phyloP scores from a whole-genome alignment of 2,888 invertebrate genomes.

The Pilophorus perplexus region DNA sequence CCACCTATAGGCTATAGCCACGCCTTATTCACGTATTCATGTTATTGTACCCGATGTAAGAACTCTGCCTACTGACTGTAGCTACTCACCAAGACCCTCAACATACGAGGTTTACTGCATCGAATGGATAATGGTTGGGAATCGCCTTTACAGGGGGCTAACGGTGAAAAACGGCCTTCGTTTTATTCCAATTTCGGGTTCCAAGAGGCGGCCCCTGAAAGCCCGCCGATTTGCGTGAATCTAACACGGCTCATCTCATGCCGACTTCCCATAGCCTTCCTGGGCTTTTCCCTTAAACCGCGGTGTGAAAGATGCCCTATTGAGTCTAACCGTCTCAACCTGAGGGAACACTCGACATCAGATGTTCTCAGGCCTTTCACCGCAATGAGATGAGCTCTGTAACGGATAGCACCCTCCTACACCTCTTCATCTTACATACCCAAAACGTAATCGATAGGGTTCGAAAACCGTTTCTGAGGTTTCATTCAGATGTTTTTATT shows the following conservation, averaged over 20 bases:
- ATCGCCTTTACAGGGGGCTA: too few species aligned
- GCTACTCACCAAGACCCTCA: not conserved
- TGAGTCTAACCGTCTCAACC: slow-evolving; percentile 21
- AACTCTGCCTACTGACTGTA: not conserved
- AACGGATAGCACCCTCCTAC: too few species aligned
- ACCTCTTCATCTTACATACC: too few species aligned
- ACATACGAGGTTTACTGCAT: too few species aligned
- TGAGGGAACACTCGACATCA: slow-evolving; percentile 21
- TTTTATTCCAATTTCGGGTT: not conserved
- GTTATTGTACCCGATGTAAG: too few species aligned
- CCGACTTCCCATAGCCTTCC: slow-evolving; percentile 13
- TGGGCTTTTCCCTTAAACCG: slow-evolving; percentile 19
- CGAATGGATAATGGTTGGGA: too few species aligned
- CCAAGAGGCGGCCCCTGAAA: slow-evolving; percentile 1
- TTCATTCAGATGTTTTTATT: not conserved
- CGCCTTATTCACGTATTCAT: too few species aligned
- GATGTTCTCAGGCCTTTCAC: slow-evolving; percentile 39
- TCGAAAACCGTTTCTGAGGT: slow-evolving; percentile 6
- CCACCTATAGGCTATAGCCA: too few species aligned
- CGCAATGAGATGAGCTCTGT: slow-evolving; percentile 14
- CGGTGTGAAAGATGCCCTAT: slow-evolving; percentile 22
- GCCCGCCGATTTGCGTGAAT: slow-evolving; percentile 20
- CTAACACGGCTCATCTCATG: not conserved
- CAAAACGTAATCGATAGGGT: slow-evolving; percentile 24
- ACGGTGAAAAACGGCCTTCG: not conserved